A percentile compares a stretch with the other conserved stretches of the same genome.
Evolutionary conservation across 2,888 invertebrate species (phyloP).

Genomic region (Leucophenga montana): DNA sequence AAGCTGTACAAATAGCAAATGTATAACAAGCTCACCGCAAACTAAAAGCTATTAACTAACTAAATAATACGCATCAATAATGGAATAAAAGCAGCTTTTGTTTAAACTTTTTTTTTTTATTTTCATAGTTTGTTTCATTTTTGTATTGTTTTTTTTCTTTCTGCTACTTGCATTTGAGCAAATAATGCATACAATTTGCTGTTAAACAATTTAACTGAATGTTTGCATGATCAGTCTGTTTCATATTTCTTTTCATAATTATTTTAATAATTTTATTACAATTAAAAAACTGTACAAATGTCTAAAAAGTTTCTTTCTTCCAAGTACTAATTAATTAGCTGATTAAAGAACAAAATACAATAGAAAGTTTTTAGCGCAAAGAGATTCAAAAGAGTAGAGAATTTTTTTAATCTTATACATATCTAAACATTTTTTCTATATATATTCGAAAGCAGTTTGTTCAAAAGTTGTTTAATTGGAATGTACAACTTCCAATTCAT

Average conservation of each 20-base stretch:
- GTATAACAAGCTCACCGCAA: neutral
- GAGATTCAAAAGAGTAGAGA: too few species aligned
- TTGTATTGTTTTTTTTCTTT: constrained; percentile 40
- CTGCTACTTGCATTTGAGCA: constrained; percentile 45
- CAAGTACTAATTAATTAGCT: too few species aligned
- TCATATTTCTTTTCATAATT: constrained; percentile 41
- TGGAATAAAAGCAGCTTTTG: constrained; percentile 35
- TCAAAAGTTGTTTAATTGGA: too few species aligned
- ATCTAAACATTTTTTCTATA: too few species aligned
- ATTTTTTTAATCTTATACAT: too few species aligned
- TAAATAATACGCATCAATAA: constrained; percentile 49
- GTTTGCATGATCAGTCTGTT: constrained; percentile 60
- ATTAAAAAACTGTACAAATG: constrained; percentile 12
- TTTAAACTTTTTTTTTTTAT: constrained; percentile 36
- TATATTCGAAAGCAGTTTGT: too few species aligned
- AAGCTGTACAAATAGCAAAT: neutral
- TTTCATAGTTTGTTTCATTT: constrained; percentile 39
- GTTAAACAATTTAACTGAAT: constrained; percentile 43
- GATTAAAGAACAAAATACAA: neutral
- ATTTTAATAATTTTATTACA: constrained; percentile 31
- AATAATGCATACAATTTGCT: constrained; percentile 36
- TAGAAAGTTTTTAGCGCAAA: neutral
- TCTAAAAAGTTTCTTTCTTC: neutral
- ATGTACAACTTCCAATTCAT: too few species aligned
- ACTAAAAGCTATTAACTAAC: constrained; percentile 43